Evolutionary conservation across 2,888 invertebrate genomes (phyloP), one percentile per base, ranked within the genome.

Genomic region (Trypoxylon attenuatum): DNA sequence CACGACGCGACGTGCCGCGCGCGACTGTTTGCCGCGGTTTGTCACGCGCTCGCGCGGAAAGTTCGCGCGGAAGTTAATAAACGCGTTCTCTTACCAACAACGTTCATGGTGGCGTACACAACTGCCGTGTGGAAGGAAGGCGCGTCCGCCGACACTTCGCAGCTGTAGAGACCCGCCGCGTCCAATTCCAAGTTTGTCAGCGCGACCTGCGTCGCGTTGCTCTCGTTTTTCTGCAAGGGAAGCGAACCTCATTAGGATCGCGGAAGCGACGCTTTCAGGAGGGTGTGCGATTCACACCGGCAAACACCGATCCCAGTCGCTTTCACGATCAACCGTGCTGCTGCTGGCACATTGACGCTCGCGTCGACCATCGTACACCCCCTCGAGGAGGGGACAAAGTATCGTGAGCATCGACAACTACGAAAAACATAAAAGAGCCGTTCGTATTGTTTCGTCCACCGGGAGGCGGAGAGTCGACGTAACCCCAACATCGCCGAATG

Each of bases 141-240:
- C 1, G 85, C 85, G 64, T 87, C 86, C 5, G 80, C 85, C 21
- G 87, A 86, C 52, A 87, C 85, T 70, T 87, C 87, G 69, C 87
- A 87, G 57, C 83, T 86, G 71, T 85, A 87, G 23, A 58, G 69
- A 19, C 84, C 86, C 16, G 84, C 82, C 18, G 86, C 82, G 62
- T 87, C 83, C 55, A 83, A 69, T 53, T 83, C 81, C 61, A 87
- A 72, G 62, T 82, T 79, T 46, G 72, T 78, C 38, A 87, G 72
- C 15, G 79, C 77, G 23, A 86, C 82, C 68, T 84, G 86, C 19
- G 86, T 86, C 45, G 85, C 84, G 69, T 87, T 86, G 75, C 86
- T 86, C 57, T 83, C 79, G 15, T 74, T 71, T 69, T 81, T 83
- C 87, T 87, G 70, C 29, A 69, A 71, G 63, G 59, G 29, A 56